These are phyloP conservation scores for Orientallactaga sibirica DNA, from an alignment of 2,797 vertebrate species.

Conservation along the genomic window DNA sequence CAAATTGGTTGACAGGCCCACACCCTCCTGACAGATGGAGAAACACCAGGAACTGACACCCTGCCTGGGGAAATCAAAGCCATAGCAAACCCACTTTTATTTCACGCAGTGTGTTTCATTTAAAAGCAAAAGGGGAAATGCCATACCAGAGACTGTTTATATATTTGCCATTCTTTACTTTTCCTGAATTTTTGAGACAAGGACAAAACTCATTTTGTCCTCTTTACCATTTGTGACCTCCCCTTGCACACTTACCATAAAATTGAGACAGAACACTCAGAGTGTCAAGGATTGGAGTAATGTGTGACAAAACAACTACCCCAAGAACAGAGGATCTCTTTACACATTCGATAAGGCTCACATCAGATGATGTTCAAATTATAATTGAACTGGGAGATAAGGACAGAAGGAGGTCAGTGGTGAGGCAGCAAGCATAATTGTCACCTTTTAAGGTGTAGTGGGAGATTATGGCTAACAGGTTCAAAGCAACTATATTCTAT, in stretches of 20 bases:
- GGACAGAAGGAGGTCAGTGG: neutral
- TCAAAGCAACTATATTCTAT: neutral
- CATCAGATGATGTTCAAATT: neutral
- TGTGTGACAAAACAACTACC: neutral
- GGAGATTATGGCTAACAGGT: neutral
- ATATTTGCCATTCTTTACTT: neutral
- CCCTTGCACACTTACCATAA: neutral
- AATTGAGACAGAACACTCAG: neutral
- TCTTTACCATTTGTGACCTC: neutral
- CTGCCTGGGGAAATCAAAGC: conserved; percentile 55
- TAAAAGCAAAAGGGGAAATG: neutral
- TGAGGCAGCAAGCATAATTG: neutral
- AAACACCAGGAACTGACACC: conserved; percentile 55
- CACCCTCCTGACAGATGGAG: conserved; percentile 50
- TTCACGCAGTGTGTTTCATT: conserved; percentile 25
- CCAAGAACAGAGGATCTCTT: neutral
- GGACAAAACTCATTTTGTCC: neutral
- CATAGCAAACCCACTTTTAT: conserved; percentile 34
- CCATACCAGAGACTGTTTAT: neutral
- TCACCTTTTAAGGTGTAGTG: neutral
- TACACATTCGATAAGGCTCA: neutral
- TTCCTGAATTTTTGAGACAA: conserved; percentile 26
- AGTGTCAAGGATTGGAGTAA: neutral
- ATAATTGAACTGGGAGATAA: neutral
- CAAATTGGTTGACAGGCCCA: conserved; percentile 48